Evolutionary conservation across 1,140 invertebrate species (phyloP).

Genomic region (Papilio machaon): DNA sequence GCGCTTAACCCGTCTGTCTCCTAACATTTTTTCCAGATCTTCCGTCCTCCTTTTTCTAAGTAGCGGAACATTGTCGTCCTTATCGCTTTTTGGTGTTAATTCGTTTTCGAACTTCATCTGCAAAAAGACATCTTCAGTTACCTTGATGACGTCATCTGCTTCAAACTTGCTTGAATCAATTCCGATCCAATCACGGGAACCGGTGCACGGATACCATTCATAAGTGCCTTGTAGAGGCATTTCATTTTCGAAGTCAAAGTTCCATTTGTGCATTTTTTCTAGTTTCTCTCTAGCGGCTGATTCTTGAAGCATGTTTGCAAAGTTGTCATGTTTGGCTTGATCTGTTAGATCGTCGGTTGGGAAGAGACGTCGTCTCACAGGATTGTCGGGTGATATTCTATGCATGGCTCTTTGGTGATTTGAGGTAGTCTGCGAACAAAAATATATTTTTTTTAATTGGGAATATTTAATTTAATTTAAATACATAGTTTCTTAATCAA

Average conservation of each 20-base stretch:
- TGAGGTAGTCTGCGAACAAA: conserved; percentile 62
- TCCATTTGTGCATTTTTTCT: conserved; percentile 58
- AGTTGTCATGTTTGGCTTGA: conserved; percentile 59
- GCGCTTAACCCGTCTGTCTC: conserved; percentile 49
- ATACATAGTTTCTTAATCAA: too few species aligned
- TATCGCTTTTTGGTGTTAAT: conserved; percentile 52
- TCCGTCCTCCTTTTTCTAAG: conserved; percentile 55
- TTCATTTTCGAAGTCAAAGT: conserved; percentile 68
- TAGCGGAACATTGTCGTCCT: conserved; percentile 44
- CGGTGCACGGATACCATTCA: conserved; percentile 50
- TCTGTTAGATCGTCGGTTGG: conserved; percentile 49
- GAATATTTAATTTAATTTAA: neutral
- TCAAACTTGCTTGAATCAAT: conserved; percentile 42
- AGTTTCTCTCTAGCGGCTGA: conserved; percentile 46
- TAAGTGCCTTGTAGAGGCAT: conserved; percentile 55
- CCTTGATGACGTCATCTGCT: conserved; percentile 37
- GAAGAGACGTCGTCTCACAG: conserved; percentile 59
- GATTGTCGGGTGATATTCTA: conserved; percentile 51
- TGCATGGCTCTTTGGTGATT: conserved; percentile 58
- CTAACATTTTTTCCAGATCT: conserved; percentile 35
- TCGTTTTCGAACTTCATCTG: conserved; percentile 56
- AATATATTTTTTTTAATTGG: conserved; percentile 21
- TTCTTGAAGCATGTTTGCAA: conserved; percentile 60
- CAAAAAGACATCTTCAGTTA: conserved; percentile 41
- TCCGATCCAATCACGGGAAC: conserved; percentile 50